Percentiles rank a stretch among this genome's conserved stretches.
These are phyloP conservation scores for Malurus leucopterus DNA, from an alignment of 2,797 vertebrate species.

Conservation along the genomic window DNA sequence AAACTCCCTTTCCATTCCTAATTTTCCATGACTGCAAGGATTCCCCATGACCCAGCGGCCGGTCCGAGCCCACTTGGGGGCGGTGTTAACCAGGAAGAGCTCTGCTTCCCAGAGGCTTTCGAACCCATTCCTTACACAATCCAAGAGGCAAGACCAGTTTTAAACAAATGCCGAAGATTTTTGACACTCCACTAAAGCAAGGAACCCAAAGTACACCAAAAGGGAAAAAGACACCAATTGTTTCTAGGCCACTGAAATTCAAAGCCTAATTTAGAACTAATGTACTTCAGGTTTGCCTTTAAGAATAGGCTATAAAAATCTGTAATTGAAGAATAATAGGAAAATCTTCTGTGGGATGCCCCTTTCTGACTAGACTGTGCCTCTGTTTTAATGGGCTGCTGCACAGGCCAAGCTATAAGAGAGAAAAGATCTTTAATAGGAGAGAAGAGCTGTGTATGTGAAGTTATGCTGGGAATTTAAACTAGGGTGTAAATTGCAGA, in stretches of 20 bases:
- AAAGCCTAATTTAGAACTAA: conserved; percentile 14
- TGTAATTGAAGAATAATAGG: not conserved
- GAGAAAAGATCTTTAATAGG: not conserved
- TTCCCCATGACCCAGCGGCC: fast-evolving
- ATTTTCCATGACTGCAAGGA: fast-evolving
- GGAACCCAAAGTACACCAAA: not conserved
- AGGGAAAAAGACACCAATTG: not conserved
- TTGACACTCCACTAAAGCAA: conserved; percentile 14
- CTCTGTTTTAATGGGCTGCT: not conserved
- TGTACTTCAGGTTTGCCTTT: conserved; percentile 2
- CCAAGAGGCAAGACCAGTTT: not conserved
- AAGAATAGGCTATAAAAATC: not conserved
- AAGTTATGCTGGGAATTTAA: conserved; percentile 24
- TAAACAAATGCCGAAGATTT: not conserved
- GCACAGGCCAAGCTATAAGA: not conserved
- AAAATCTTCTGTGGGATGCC: not conserved
- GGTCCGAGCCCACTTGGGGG: conserved; percentile 49
- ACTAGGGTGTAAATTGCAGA: conserved; percentile 4
- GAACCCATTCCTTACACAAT: not conserved
- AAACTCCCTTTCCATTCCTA: not conserved
- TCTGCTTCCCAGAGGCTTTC: not conserved
- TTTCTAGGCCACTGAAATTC: conserved; percentile 25
- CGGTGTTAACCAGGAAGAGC: conserved; percentile 21
- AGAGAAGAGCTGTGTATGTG: not conserved
- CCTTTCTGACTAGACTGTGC: not conserved